Percentiles rank a stretch among this genome's conserved stretches.
phyloP scores from a whole-genome alignment of 1,140 invertebrate genomes.

The Grapholita molesta region DNA sequence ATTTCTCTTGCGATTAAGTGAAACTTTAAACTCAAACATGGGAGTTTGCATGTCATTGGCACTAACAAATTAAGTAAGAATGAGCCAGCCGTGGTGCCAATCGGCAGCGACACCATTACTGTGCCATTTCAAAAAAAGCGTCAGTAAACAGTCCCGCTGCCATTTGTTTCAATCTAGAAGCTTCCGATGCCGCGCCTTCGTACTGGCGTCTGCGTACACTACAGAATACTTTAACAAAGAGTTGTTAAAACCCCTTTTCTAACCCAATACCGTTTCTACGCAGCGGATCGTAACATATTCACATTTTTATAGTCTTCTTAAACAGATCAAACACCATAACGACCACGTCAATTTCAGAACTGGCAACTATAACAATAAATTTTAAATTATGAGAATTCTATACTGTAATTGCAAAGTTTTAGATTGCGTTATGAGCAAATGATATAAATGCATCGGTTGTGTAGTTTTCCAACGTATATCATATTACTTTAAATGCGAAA shows the following conservation, averaged over 20 bases:
- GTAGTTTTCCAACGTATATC: not conserved
- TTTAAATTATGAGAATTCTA: not conserved
- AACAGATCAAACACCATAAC: slow-evolving; percentile 28
- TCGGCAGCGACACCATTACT: not conserved
- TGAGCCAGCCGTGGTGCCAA: not conserved
- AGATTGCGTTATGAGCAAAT: slow-evolving; percentile 9
- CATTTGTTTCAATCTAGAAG: not conserved
- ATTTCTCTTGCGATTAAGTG: too few species aligned
- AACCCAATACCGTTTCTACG: not conserved
- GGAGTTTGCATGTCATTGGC: too few species aligned
- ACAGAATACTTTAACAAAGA: not conserved
- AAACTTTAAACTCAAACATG: not conserved
- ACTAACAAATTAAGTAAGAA: not conserved
- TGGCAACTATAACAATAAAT: not conserved
- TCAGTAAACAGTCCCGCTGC: not conserved
- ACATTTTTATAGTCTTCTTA: not conserved
- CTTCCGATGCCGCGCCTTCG: slow-evolving; percentile 11
- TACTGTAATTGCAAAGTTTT: not conserved
- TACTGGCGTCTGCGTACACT: slow-evolving; percentile 20
- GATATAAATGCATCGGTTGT: slow-evolving; percentile 2
- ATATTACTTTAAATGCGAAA: slow-evolving; percentile 7
- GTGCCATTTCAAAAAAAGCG: not conserved
- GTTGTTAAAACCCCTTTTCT: not conserved
- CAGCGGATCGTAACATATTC: not conserved
- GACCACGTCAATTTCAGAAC: not conserved